phyloP scores from a whole-genome alignment of 2,888 invertebrate species.

The Lithophane semibrunnea region DNA sequence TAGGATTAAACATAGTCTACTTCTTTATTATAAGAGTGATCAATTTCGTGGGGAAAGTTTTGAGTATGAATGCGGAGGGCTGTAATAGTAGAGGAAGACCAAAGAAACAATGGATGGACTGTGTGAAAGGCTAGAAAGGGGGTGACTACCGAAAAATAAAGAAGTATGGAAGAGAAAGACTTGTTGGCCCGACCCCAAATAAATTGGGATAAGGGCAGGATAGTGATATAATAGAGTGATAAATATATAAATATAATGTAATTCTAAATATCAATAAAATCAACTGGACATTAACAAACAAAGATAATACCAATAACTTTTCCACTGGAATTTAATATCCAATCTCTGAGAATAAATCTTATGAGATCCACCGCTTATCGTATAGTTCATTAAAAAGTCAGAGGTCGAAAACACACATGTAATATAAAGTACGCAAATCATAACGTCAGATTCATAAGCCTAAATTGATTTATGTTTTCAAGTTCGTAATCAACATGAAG shows the following conservation, averaged over 20 bases:
- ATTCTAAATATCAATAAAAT: not conserved
- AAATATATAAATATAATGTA: not conserved
- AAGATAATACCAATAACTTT: slow-evolving; percentile 31
- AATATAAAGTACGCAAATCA: slow-evolving; percentile 9
- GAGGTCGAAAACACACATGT: slow-evolving; percentile 23
- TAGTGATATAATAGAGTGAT: no score
- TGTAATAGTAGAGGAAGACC: not conserved
- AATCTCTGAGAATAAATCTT: slow-evolving; percentile 31
- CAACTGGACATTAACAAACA: not conserved
- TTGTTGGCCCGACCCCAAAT: not conserved
- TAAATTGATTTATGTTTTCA: slow-evolving; percentile 29
- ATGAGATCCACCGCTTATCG: slow-evolving; percentile 29
- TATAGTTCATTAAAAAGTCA: slow-evolving; percentile 44
- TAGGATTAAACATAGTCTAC: not conserved
- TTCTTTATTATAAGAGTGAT: not conserved
- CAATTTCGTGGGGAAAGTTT: not conserved
- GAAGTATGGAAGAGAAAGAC: not conserved
- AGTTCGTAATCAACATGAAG: not conserved
- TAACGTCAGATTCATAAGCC: slow-evolving; percentile 13
- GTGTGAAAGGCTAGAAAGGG: not conserved
- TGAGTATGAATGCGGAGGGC: not conserved
- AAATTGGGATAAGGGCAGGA: not conserved
- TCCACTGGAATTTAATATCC: slow-evolving; percentile 37
- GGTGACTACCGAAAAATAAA: not conserved
- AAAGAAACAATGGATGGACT: not conserved